These are phyloP conservation scores for Crypturellus undulatus DNA, from an alignment of 2,113 vertebrate species.

Conservation along the genomic window DNA sequence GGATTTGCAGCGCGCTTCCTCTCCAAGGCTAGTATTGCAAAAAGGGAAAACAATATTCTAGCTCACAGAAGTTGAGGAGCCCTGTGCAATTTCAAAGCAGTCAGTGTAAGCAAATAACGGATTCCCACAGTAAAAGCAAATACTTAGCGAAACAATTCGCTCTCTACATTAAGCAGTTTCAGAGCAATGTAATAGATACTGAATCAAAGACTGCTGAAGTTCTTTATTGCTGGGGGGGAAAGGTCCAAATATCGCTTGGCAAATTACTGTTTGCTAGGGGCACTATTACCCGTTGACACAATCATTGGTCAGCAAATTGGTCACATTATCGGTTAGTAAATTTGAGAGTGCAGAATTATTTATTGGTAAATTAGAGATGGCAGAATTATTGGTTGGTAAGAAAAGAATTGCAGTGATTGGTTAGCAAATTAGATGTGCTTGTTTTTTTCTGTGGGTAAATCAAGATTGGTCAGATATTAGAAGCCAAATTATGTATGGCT, in stretches of 20 bases:
- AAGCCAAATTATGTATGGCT: constrained; percentile 79
- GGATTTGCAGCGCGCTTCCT: not conserved
- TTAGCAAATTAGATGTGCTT: constrained; percentile 81
- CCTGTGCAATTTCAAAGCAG: not conserved
- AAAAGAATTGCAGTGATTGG: constrained; percentile 78
- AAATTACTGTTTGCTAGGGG: constrained; percentile 79
- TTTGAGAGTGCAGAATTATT: constrained; percentile 84
- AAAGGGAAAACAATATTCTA: not conserved
- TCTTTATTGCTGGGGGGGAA: constrained; percentile 67
- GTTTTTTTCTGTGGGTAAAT: constrained; percentile 80
- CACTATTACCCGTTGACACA: constrained; percentile 79
- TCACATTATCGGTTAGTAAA: constrained; percentile 83
- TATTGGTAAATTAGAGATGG: constrained; percentile 85
- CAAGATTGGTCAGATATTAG: constrained; percentile 73
- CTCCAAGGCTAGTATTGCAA: not conserved
- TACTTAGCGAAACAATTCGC: not conserved
- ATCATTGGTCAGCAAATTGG: constrained; percentile 83
- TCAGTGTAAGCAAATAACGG: not conserved
- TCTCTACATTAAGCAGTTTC: not conserved
- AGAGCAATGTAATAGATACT: constrained; percentile 30
- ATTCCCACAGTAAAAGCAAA: not conserved
- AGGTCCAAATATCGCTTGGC: constrained; percentile 77
- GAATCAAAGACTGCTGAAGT: constrained; percentile 64
- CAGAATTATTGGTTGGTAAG: constrained; percentile 84
- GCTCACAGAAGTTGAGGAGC: not conserved